phyloP scores from a whole-genome alignment of 2,113 vertebrate genomes.

The Zosterops borbonicus region DNA sequence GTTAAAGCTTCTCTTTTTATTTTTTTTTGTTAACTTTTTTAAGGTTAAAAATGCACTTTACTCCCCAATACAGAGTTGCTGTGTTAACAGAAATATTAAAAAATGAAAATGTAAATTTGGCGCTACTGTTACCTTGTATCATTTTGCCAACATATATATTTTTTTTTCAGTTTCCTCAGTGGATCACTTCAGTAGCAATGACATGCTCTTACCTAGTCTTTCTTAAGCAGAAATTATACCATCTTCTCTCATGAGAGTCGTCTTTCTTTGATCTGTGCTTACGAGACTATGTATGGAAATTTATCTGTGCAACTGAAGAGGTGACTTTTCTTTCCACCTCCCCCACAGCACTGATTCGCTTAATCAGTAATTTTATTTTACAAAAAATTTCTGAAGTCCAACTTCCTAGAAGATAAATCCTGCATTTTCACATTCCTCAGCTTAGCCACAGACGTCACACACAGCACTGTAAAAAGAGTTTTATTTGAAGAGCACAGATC shows the following conservation, averaged over 20 bases:
- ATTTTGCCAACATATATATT: neutral
- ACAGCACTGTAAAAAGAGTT: neutral
- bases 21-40: neutral
- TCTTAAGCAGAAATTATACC: neutral
- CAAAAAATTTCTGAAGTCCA: neutral
- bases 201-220: neutral
- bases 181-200: neutral
- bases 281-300: neutral
- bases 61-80: neutral
- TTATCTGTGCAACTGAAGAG: neutral
- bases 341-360: neutral
- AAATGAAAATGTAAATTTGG: neutral
- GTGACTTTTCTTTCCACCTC: neutral
- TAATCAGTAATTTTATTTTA: neutral
- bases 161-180: neutral
- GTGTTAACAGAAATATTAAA: neutral
- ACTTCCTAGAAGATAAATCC: neutral
- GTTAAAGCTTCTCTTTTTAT: constrained; percentile 28
- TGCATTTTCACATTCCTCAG: neutral
- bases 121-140: neutral
- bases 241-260: neutral
- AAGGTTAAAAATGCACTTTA: neutral
- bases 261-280: neutral
- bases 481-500: neutral
- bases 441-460: neutral